Evolutionary conservation across 1,140 invertebrate species (phyloP), one percentile per base, ranked within the genome.

Genomic region (Leptestheria dahalacensis): DNA sequence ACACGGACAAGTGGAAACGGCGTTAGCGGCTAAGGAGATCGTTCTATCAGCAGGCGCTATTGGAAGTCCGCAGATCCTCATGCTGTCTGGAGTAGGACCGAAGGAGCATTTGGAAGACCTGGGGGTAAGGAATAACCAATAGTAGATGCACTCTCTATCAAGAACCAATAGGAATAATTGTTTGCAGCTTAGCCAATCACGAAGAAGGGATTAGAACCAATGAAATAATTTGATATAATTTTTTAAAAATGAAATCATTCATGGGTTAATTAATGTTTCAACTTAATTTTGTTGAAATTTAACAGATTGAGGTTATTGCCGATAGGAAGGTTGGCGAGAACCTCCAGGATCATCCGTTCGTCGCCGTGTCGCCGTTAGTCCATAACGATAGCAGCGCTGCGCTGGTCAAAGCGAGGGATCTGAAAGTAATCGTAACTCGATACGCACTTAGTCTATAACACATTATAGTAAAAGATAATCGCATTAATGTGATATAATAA

Each of bases 51-150:
- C 81, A 0, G 94, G 94, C 1, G 78, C 90, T 0, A 78, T 97
- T 0, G 92, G 93, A 68, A 88, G 90, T 0, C 87, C 93, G 0
- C 92, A 97, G 66, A 66, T 97, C 0, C 69, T 97, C 2, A 91
- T 96, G 88, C 71, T 96, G 0, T 92, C 88, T 1, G 94, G 92
- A 0, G 78, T 95, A 1, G 91, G 91, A 0, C 88, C 91, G 0
- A 76, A 77, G 47, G 80, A 84, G 50, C 82, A 94, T 65, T 69
- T 95, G 20, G 70, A 74, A 1, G 78, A 84, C 65, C 77, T 81
- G 60, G 75, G 75, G 21, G 79, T 85, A n/a, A n/a, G n/a, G n/a
- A n/a, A 41, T 6, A 41, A 41, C 6, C 33, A 41, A 41, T 41
- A 41, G 33, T 41, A 41, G 33, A 9, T 41, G 33, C 33, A 41